Percentiles rank a stretch among this genome's conserved stretches.
phyloP scores from a whole-genome alignment of 2,797 vertebrate genomes.

The Rhynchonycteris naso region DNA sequence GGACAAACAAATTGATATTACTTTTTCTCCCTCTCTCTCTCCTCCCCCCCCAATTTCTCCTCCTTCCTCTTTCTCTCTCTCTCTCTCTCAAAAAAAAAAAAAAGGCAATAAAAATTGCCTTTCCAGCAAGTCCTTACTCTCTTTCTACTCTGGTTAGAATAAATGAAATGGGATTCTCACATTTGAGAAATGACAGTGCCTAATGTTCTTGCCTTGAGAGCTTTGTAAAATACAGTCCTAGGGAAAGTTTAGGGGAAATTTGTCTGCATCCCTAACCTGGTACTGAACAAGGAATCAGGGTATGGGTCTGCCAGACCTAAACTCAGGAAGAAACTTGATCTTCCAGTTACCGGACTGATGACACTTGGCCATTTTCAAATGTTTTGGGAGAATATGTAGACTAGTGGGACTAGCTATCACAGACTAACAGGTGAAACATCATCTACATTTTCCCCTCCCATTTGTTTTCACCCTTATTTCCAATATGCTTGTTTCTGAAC shows the following conservation, averaged over 20 bases:
- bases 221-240: background rate
- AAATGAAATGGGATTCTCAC: background rate
- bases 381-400: background rate
- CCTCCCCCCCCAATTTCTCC: too few relatives aligned
- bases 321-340: background rate
- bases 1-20: too few relatives aligned
- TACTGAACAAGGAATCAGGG: background rate
- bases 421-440: background rate
- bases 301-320: background rate
- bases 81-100: too few relatives aligned
- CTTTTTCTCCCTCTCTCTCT: too few relatives aligned
- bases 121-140: background rate
- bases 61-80: too few relatives aligned
- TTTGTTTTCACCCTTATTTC: background rate
- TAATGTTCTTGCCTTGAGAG: background rate
- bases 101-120: background rate
- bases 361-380: background rate
- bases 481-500: background rate
- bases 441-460: background rate
- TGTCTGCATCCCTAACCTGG: background rate
- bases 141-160: background rate
- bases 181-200: background rate
- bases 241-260: background rate
- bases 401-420: background rate
- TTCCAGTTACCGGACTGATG: background rate